Evolutionary conservation across 2,113 vertebrate genomes (phyloP).

Genomic region (Saguinus imperator): DNA sequence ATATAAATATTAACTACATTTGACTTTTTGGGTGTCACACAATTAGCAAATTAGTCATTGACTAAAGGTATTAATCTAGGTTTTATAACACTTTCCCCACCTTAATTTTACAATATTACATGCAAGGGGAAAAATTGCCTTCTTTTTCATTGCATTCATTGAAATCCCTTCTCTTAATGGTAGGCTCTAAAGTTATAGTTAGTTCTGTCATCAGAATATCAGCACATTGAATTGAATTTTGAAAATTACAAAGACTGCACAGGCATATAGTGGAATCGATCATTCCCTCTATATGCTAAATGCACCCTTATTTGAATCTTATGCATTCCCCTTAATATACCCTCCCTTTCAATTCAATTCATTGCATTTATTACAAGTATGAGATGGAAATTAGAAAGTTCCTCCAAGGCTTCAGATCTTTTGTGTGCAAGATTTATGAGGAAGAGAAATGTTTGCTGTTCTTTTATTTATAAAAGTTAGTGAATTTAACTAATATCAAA

Average conservation of each 20-base stretch:
- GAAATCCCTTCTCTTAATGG: constrained; percentile 68
- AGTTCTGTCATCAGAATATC: constrained; percentile 64
- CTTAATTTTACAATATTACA: constrained; percentile 71
- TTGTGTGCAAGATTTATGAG: constrained; percentile 31
- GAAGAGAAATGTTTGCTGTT: background rate
- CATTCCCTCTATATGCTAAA: constrained; percentile 58
- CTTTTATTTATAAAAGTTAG: constrained; percentile 5
- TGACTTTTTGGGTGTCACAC: constrained; percentile 51
- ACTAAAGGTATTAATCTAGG: constrained; percentile 60
- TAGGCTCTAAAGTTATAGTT: constrained; percentile 68
- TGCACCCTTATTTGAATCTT: constrained; percentile 43
- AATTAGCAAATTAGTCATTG: constrained; percentile 67
- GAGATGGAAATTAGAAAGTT: constrained; percentile 53
- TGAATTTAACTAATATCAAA: constrained; percentile 40
- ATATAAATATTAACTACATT: constrained; percentile 53
- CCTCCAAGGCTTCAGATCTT: constrained; percentile 57
- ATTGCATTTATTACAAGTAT: constrained; percentile 45
- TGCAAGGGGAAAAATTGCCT: constrained; percentile 66
- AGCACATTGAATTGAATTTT: constrained; percentile 67
- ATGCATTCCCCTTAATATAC: constrained; percentile 58
- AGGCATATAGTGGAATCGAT: constrained; percentile 50
- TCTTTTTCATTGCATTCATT: constrained; percentile 56
- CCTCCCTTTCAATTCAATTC: constrained; percentile 28
- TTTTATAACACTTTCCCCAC: constrained; percentile 62
- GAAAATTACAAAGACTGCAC: constrained; percentile 66